Evolutionary conservation across 2,797 vertebrate genomes (phyloP), one percentile per base, ranked within the genome.

Genomic region (Tragelaphus eurycerus): DNA sequence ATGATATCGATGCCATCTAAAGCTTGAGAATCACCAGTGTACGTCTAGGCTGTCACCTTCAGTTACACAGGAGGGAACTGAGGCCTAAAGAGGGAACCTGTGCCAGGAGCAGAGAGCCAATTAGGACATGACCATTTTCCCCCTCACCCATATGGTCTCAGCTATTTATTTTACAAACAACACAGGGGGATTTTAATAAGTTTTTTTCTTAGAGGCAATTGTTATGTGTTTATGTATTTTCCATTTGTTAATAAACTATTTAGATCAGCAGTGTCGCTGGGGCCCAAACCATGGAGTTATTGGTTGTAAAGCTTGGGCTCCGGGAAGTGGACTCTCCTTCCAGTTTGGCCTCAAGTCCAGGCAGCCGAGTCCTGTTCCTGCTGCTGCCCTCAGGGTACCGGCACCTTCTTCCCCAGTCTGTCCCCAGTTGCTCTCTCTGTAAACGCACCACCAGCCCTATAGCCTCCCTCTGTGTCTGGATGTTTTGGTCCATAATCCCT

Each of bases 221-320:
- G 78, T 96, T 92, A n/a, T 11, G 71, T 79, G 87, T 93, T 96
- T 98, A 96, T 96, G 62, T 95, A 79, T 96, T 97, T 98, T 97
- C 89, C 95, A 81, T 86, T 98, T 95, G 90, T 95, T 96, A 96
- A 96, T 96, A 94, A 96, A 48, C 95, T 96, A 34, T 88, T 96
- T 82, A 89, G 92, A 71, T 95, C 76, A 74, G 74, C 62, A 50
- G 60, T 79, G 43, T 89, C 8, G 15, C 60, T 27, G 57, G 62
- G 46, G 29, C 67, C 46, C 89, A 96, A 59, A 90, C 34, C 31
- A 6, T 86, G 78, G 67, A 82, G 34, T 86, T 59, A 71, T 87
- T 92, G 89, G 90, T 90, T 95, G 7, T 90, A n/a, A 96, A 90
- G 89, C 90, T 54, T 52, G 86, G 86, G 57, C 90, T 94, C 67